A percentile compares a stretch with the other conserved stretches of the same genome.
Conservation (phyloP, 2,888 invertebrate species). For the Ernsta delagoae region DNA sequence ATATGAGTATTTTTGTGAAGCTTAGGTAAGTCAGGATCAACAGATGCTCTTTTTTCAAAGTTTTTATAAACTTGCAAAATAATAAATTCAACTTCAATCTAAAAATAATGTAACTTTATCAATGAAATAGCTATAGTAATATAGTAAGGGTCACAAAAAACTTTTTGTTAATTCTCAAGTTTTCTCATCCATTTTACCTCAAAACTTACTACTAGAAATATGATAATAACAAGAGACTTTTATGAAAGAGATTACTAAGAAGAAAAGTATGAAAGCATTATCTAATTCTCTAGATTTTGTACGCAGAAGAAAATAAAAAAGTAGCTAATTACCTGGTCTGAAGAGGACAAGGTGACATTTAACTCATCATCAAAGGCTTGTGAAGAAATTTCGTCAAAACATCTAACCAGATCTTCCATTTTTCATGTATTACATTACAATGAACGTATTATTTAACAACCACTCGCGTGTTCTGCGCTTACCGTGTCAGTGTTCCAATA, state of each 20-base stretch:
- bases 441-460: slow-evolving; percentile 16
- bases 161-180: no score
- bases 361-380: slow-evolving; percentile 86
- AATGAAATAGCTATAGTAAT: background rate
- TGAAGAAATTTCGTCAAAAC: slow-evolving; percentile 62
- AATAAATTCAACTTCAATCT: slow-evolving; percentile 71
- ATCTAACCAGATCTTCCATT: slow-evolving; percentile 72
- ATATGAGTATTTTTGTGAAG: slow-evolving; percentile 87
- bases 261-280: no score
- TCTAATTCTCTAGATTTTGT: no score
- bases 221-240: no score
- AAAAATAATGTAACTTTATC: slow-evolving; percentile 44
- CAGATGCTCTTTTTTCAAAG: slow-evolving; percentile 73
- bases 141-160: no score
- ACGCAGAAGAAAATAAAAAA: no score
- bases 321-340: slow-evolving; percentile 65
- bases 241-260: no score
- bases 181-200: no score
- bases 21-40: slow-evolving; percentile 82
- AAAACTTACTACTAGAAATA: no score
- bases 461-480: background rate
- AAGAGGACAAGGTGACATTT: slow-evolving; percentile 67
- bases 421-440: slow-evolving; percentile 5
- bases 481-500: slow-evolving; percentile 15
- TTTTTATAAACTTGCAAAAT: slow-evolving; percentile 68